These are phyloP conservation scores for Eremobia ochroleuca DNA, from an alignment of 2,888 invertebrate species.

Conservation along the genomic window DNA sequence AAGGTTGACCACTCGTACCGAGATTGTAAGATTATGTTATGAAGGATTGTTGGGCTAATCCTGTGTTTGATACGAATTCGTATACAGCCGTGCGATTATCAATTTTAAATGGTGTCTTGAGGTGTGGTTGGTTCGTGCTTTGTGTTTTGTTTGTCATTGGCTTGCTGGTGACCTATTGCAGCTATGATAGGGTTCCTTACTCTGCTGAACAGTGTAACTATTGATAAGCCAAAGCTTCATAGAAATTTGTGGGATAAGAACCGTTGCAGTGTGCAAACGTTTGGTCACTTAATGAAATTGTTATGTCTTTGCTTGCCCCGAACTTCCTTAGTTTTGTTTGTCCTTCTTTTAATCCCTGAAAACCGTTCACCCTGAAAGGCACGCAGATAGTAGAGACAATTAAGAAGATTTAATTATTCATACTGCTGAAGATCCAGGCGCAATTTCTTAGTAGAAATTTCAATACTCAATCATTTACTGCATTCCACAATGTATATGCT, in stretches of 20 bases:
- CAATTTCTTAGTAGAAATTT: background rate
- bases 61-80: constrained; percentile 33
- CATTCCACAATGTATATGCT: too few relatives aligned
- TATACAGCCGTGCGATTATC: constrained; percentile 38
- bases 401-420: background rate
- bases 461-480: too few relatives aligned
- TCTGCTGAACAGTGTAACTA: background rate
- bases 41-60: constrained; percentile 52
- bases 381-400: background rate
- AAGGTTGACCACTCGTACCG: constrained; percentile 72
- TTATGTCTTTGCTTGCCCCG: background rate
- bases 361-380: background rate
- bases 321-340: background rate
- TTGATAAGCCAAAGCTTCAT: background rate
- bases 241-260: background rate
- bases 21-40: constrained; percentile 57
- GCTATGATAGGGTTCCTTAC: background rate
- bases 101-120: constrained; percentile 38
- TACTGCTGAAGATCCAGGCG: background rate
- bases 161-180: constrained; percentile 4
- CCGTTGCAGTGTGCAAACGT: background rate
- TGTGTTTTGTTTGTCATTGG: constrained; percentile 12
- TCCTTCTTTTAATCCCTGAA: background rate
- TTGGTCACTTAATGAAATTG: background rate
- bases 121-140: background rate